Conservation (phyloP, 2,113 vertebrate species). For the Numida meleagris region DNA sequence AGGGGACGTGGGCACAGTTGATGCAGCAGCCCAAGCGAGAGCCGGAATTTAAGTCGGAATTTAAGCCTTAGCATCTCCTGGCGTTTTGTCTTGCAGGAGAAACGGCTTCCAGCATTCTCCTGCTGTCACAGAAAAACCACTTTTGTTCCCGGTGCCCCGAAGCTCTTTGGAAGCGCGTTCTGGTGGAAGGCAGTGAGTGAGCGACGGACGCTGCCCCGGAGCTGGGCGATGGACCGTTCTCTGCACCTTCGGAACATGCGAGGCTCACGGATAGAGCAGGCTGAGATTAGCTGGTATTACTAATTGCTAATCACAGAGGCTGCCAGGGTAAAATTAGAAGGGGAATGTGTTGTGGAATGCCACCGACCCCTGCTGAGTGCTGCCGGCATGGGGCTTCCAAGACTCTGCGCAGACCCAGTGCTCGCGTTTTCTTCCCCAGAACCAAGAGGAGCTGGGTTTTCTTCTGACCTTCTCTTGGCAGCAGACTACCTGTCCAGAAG, state of each 20-base stretch:
- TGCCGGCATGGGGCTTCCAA: not conserved
- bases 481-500: not conserved
- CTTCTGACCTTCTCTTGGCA: not conserved
- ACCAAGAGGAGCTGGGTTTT: fast-evolving
- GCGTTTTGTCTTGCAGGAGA: too few relatives aligned
- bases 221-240: not conserved
- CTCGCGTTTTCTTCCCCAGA: not conserved
- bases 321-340: slow-evolving; percentile 48
- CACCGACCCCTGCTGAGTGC: not conserved
- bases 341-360: not conserved
- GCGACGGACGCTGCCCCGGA: too few relatives aligned
- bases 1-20: too few relatives aligned
- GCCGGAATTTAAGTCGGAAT: too few relatives aligned
- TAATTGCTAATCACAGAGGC: slow-evolving; percentile 64
- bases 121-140: fast-evolving
- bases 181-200: not conserved
- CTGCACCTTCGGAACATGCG: not conserved
- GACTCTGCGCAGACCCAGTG: not conserved
- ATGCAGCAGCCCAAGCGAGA: too few relatives aligned
- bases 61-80: too few relatives aligned
- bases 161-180: fast-evolving
- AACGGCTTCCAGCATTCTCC: not conserved
- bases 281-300: slow-evolving; percentile 56
- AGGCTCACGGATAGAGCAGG: not conserved
- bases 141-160: fast-evolving